Evolutionary conservation across 2,888 invertebrate genomes (phyloP).

Genomic region (Gastrophysa polygoni): DNA sequence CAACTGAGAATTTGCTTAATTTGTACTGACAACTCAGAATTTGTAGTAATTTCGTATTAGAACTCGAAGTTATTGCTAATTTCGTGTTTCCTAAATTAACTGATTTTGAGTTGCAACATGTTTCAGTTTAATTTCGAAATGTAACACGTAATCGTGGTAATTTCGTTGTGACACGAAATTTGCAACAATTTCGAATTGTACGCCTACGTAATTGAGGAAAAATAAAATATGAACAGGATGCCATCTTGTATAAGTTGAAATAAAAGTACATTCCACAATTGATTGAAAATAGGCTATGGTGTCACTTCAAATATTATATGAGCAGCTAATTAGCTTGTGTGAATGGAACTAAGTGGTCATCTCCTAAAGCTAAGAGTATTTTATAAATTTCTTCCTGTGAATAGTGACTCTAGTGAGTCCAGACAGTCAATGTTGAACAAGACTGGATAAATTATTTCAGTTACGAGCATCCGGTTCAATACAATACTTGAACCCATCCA

Average conservation of each 20-base stretch:
- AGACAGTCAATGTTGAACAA: conserved; percentile 43
- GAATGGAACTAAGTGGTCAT: conserved; percentile 59
- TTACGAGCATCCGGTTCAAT: conserved; percentile 1
- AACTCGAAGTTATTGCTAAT: too few relatives aligned
- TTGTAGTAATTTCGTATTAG: too few relatives aligned
- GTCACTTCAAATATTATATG: conserved; percentile 27
- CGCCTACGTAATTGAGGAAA: too few relatives aligned
- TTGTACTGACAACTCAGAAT: too few relatives aligned
- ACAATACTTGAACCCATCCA: not conserved
- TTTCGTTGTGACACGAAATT: too few relatives aligned
- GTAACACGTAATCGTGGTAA: too few relatives aligned
- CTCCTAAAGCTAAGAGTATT: conserved; percentile 58
- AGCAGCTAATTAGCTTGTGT: conserved; percentile 53
- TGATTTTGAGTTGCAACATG: too few relatives aligned
- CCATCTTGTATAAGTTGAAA: not conserved
- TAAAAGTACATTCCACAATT: not conserved
- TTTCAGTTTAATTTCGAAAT: too few relatives aligned
- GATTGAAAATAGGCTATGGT: not conserved
- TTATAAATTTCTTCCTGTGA: conserved; percentile 55
- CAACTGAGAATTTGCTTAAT: too few relatives aligned
- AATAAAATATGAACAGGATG: not conserved
- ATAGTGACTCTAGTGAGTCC: conserved; percentile 55
- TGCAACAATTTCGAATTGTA: too few relatives aligned
- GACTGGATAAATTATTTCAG: not conserved
- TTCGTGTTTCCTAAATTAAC: too few relatives aligned